phyloP scores from a whole-genome alignment of 2,888 invertebrate species.

The Bimastos eiseni region DNA sequence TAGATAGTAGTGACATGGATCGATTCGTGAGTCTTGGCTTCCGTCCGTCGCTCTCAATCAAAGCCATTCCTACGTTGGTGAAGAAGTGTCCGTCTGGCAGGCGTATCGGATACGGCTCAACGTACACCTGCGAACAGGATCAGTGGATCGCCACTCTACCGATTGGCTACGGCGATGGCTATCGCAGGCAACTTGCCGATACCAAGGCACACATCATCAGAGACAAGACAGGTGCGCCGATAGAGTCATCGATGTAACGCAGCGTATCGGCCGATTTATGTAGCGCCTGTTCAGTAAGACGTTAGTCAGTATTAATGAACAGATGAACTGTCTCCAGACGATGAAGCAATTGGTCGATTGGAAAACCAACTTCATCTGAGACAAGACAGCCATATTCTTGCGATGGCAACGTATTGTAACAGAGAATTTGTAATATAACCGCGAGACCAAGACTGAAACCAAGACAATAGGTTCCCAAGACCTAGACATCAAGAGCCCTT shows the following conservation, averaged over 20 bases:
- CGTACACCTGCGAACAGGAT: conserved; percentile 34
- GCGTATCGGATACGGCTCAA: conserved; percentile 40
- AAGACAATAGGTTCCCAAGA: no score
- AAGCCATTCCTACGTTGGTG: conserved; percentile 36
- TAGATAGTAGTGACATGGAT: conserved; percentile 18
- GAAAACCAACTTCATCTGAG: no score
- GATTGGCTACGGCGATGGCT: conserved; percentile 41
- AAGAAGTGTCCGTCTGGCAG: conserved; percentile 34
- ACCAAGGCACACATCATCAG: conserved; percentile 23
- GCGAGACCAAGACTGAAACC: no score
- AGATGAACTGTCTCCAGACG: no score
- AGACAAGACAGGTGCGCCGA: conserved; percentile 30
- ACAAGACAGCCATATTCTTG: no score
- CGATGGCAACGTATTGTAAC: no score
- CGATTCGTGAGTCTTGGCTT: conserved; percentile 34
- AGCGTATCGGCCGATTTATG: no score
- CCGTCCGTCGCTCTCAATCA: conserved; percentile 32
- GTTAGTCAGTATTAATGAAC: no score
- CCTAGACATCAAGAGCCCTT: no score
- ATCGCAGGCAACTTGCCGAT: conserved; percentile 35
- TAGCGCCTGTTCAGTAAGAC: no score
- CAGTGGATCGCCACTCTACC: conserved; percentile 41
- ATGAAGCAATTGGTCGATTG: no score
- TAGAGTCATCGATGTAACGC: not conserved
- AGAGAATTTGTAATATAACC: no score